Conservation (phyloP, 2,113 vertebrate species). For the Tupaia tana region DNA sequence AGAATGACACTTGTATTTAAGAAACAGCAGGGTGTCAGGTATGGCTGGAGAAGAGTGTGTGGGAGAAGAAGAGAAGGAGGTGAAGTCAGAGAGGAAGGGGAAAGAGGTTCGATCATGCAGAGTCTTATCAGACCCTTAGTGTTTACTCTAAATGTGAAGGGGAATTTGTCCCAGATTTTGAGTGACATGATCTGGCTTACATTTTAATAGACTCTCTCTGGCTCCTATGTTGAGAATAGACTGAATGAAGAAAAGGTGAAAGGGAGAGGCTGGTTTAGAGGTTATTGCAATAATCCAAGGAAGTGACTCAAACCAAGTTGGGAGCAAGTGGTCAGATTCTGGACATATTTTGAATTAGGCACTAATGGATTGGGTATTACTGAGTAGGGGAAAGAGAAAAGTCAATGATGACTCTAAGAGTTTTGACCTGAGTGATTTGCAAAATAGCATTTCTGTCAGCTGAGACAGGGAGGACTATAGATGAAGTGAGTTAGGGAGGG, state of each 20-base stretch:
- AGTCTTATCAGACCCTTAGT: neutral
- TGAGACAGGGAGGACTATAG: neutral
- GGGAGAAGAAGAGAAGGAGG: neutral
- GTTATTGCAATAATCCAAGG: neutral
- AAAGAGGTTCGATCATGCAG: neutral
- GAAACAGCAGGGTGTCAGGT: neutral
- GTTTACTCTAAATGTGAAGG: neutral
- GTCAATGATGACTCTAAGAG: neutral
- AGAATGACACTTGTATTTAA: neutral
- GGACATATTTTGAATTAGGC: neutral
- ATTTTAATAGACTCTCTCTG: neutral
- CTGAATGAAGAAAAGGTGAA: neutral
- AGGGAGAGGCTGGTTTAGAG: neutral
- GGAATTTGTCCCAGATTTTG: neutral
- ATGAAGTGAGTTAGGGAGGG: neutral
- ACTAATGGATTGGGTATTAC: neutral
- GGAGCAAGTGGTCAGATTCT: neutral
- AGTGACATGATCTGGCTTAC: neutral
- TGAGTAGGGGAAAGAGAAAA: neutral
- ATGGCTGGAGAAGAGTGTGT: neutral
- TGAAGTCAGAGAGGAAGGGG: neutral
- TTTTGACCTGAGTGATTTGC: neutral
- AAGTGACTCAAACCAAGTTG: neutral
- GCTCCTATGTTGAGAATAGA: neutral
- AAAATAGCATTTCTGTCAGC: slow-evolving; percentile 1